Evolutionary conservation across 2,888 invertebrate genomes (phyloP).

Genomic region (Pachymerium ferrugineum): DNA sequence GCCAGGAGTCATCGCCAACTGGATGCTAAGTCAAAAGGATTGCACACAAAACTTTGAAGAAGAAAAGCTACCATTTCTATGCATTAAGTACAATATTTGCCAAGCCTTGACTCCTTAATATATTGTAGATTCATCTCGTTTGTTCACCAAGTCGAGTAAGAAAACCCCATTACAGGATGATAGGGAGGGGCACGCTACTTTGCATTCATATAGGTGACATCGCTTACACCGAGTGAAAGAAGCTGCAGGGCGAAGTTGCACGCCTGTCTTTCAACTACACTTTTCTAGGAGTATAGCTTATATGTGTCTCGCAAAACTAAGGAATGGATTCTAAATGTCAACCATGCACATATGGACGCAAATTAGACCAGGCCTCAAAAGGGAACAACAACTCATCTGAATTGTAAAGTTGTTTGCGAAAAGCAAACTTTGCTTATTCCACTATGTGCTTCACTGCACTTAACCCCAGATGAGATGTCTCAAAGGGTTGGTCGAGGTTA

Average conservation of each 20-base stretch:
- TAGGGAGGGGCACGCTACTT: neutral
- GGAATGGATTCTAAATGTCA: constrained; percentile 20
- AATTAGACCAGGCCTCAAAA: neutral
- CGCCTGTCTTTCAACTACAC: constrained; percentile 18
- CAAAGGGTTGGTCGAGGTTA: no score
- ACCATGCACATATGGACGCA: neutral
- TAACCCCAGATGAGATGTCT: neutral
- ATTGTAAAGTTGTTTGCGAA: constrained; percentile 23
- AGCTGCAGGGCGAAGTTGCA: neutral
- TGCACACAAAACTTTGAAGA: no score
- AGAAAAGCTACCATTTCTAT: constrained; percentile 17
- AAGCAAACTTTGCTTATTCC: constrained; percentile 4
- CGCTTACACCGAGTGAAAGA: neutral
- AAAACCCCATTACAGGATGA: constrained; percentile 17
- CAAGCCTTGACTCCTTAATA: constrained; percentile 16
- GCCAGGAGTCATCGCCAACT: neutral
- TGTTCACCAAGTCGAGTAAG: neutral
- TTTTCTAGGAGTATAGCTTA: constrained; percentile 15
- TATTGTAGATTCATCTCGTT: constrained; percentile 11
- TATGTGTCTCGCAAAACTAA: neutral
- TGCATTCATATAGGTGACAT: constrained; percentile 25
- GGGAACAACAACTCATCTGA: constrained; percentile 13
- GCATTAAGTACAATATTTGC: constrained; percentile 17
- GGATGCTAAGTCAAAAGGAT: no score
- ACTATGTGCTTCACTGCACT: neutral